Evolutionary conservation across 1,140 invertebrate genomes (phyloP).

Genomic region (Zaprionus ghesquierei): DNA sequence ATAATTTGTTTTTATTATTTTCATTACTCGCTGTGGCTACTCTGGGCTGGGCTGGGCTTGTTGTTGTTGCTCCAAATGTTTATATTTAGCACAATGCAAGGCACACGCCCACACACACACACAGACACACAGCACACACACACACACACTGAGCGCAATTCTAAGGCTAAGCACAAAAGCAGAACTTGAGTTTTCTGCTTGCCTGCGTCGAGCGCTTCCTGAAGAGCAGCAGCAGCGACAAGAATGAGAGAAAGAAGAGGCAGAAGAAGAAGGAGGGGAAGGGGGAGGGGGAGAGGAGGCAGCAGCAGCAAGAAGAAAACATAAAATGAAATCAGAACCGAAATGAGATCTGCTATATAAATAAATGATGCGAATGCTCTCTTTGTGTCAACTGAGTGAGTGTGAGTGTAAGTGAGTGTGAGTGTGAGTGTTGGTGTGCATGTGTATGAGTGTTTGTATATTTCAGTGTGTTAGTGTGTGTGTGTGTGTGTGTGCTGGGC

Average conservation of each 20-base stretch:
- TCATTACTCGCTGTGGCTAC: neutral
- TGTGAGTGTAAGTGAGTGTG: neutral
- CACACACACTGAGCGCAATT: neutral
- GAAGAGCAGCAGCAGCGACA: slow-evolving; percentile 27
- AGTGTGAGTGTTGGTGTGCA: neutral
- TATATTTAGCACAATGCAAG: slow-evolving; percentile 70
- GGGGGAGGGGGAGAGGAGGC: neutral
- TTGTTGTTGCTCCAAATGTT: slow-evolving; percentile 52
- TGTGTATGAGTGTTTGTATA: neutral
- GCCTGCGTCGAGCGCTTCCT: slow-evolving; percentile 61
- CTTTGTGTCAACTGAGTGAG: slow-evolving; percentile 1
- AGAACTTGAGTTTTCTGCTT: slow-evolving; percentile 58
- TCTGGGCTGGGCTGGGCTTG: neutral
- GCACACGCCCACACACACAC: slow-evolving; percentile 14
- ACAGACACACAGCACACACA: slow-evolving; percentile 3
- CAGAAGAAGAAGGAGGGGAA: neutral
- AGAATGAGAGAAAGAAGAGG: neutral
- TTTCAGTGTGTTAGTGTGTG: too few relatives aligned
- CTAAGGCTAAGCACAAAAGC: slow-evolving; percentile 23
- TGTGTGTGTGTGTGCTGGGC: slow-evolving; percentile 3
- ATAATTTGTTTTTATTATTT: slow-evolving; percentile 37
- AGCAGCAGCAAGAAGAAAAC: neutral
- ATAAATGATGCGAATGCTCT: slow-evolving; percentile 55
- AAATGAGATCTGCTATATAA: slow-evolving; percentile 74
- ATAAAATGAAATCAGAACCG: slow-evolving; percentile 54